Evolutionary conservation across 2,797 vertebrate species (phyloP), one percentile per base, ranked within the genome.

Genomic region (Hephaestus fuliginosus): DNA sequence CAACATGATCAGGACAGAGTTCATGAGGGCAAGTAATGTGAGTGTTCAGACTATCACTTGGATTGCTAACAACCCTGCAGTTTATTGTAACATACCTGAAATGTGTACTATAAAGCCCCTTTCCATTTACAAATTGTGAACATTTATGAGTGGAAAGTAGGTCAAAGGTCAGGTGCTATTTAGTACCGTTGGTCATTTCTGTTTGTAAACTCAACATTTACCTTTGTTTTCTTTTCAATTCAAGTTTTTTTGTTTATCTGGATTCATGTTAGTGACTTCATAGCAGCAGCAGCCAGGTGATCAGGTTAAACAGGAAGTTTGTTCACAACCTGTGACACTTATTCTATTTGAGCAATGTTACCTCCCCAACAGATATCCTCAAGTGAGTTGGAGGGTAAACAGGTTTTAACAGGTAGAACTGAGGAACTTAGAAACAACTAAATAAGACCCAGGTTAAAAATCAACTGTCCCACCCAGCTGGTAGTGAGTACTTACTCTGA

Each of bases 401-500:
- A n/a, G 18, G 56, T 36, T 67, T 8, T 7, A 22, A 62, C 12
- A 22, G n/a, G 25, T 33, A 20, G 6, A 46, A 61, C 15, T 13
- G 41, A 63, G 5, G 25, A 12, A 6, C 12, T 33, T 33, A 33
- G 30, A 53, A 46, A 68, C 10, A 17, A 46, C 1, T n/a, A 48
- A 63, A 48, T 52, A 52, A 56, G 33, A 7, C 1, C 28, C 13
- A 3, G 5, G 6, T 11, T 49, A 20, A n/a, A n/a, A 44, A 63
- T 39, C 4, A 36, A 56, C 11, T 10, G 63, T 13, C 36, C 41
- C 33, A n/a, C 39, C 28, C 18, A 10, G 12, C 36, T 28, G 15
- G 17, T 25, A 15, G 14, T 4, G 10, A 68, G 48, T 69, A 94
- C 94, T 93, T 95, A 99, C 98, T 99, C 98, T 93, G 98, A 99